phyloP scores from a whole-genome alignment of 2,888 invertebrate species.

The Leucoma salicis region DNA sequence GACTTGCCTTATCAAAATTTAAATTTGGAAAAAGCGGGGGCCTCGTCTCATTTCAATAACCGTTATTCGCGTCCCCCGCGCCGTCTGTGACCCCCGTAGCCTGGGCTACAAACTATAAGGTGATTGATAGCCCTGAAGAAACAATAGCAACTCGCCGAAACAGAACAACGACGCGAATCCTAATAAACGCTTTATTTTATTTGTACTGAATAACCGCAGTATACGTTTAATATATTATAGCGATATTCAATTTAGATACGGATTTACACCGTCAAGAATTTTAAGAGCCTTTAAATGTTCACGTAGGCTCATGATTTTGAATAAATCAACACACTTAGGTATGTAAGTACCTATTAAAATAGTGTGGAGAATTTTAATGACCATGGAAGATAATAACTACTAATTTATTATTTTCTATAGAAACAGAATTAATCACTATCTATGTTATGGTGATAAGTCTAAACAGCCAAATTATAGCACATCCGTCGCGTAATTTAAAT shows the following conservation, averaged over 20 bases:
- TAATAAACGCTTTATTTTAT: slow-evolving; percentile 81
- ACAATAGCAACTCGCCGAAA: slow-evolving; percentile 73
- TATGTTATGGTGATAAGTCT: too few species aligned
- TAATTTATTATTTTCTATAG: background rate
- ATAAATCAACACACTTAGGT: slow-evolving; percentile 30
- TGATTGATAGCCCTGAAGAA: slow-evolving; percentile 78
- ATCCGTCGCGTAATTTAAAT: too few species aligned
- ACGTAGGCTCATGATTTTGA: slow-evolving; percentile 35
- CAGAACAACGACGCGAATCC: slow-evolving; percentile 74
- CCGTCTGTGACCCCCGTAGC: slow-evolving; percentile 37
- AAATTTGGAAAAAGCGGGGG: slow-evolving; percentile 80
- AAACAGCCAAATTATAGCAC: too few species aligned
- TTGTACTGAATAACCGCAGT: slow-evolving; percentile 71
- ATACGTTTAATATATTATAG: slow-evolving; percentile 53
- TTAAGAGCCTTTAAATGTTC: slow-evolving; percentile 48
- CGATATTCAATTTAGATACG: slow-evolving; percentile 69
- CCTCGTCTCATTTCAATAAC: slow-evolving; percentile 81
- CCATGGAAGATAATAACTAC: background rate
- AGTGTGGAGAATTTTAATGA: slow-evolving; percentile 34
- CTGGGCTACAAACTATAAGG: slow-evolving; percentile 54
- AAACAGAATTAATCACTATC: background rate
- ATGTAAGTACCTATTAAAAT: slow-evolving; percentile 34
- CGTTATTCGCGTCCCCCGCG: slow-evolving; percentile 68
- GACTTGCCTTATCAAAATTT: slow-evolving; percentile 81
- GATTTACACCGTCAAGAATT: slow-evolving; percentile 60